Base-by-base conservation (phyloP, 2,113 vertebrate species). In the Anoplopoma fimbria region DNA sequence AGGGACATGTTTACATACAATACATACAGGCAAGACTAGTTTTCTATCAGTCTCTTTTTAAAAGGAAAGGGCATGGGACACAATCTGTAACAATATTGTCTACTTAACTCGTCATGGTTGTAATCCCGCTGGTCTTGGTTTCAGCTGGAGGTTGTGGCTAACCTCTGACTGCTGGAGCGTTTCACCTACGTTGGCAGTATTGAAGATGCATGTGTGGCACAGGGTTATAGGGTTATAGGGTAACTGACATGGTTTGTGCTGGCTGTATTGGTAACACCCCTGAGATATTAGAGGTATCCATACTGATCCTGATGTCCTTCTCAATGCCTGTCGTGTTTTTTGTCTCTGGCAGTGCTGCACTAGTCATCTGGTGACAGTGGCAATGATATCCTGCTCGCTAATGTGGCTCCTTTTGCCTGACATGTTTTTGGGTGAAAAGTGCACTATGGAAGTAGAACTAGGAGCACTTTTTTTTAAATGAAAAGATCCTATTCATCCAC, bases 211-310 rank as follows among this genome's bases (percentile, higher is more conserved):
- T 92, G 89, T 82, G 92, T 91, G 92, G 89, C 87, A 91, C 84
- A 74, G 80, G 81, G 75, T 75, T 87, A 79, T 76, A 74, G 80
- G 81, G 75, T 75, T 87, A 79, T 76, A 86, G 77, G 77, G 85
- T 79, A 89, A 83, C 69, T 79, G 79, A 86, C 69, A 80, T 88
- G 90, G 81, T 88, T 94, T 94, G 94, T 94, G 93, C 93, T 94
- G 93, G 94, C 93, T 94, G 86, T 87, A 75, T 91, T 76, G 90
- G 88, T 91, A 89, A 94, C 93, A 91, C 91, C 91, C 93, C 93
- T 94, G 93, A 94, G 93, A 87, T 91, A 84, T 61, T 82, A 88
- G 91, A 93, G 93, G 92, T 91, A 89, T 92, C 89, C 87, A 75
- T 55, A 84, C 89, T 88, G 82, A 88, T 92, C 81, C 89, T 75